These are phyloP conservation scores for Drosophila histrio DNA, from an alignment of 2,888 invertebrate species.

Conservation along the genomic window DNA sequence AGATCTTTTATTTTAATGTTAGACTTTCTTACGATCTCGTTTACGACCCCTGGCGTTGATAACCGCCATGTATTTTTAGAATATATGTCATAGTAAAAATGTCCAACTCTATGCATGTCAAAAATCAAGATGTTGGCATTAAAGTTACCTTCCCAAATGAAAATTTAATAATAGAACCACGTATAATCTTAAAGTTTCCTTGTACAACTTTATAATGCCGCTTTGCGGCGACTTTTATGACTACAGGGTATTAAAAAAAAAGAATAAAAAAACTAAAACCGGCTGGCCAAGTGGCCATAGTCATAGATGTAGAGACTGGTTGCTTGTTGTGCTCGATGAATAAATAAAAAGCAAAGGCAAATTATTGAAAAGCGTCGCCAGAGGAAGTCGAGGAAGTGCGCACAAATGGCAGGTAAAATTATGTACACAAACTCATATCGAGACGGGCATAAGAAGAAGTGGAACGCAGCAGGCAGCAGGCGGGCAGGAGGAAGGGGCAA, in stretches of 20 bases:
- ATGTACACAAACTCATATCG: constrained; percentile 45
- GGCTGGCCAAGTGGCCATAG: constrained; percentile 21
- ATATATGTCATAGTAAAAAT: no score
- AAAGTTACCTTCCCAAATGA: neutral
- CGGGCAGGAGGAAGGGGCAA: neutral
- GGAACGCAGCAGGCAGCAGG: neutral
- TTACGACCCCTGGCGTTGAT: no score
- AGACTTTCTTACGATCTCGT: no score
- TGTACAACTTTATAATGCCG: neutral
- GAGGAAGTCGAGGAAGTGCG: constrained; percentile 62
- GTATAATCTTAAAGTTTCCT: neutral
- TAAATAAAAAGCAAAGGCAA: constrained; percentile 60
- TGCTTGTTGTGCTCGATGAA: constrained; percentile 47
- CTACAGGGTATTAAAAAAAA: constrained; percentile 14
- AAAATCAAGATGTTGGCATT: no score
- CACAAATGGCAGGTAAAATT: constrained; percentile 56
- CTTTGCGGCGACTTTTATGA: neutral
- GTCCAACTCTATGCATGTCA: no score
- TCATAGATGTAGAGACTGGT: constrained; percentile 44
- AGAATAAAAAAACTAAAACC: constrained; percentile 8
- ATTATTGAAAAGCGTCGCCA: constrained; percentile 48
- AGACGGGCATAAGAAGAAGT: neutral
- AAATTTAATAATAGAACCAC: neutral
- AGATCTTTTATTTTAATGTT: no score
- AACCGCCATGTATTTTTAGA: no score